Evolutionary conservation across 2,888 invertebrate species (phyloP), one percentile per base, ranked within the genome.

Genomic region (Cosmia trapezina): DNA sequence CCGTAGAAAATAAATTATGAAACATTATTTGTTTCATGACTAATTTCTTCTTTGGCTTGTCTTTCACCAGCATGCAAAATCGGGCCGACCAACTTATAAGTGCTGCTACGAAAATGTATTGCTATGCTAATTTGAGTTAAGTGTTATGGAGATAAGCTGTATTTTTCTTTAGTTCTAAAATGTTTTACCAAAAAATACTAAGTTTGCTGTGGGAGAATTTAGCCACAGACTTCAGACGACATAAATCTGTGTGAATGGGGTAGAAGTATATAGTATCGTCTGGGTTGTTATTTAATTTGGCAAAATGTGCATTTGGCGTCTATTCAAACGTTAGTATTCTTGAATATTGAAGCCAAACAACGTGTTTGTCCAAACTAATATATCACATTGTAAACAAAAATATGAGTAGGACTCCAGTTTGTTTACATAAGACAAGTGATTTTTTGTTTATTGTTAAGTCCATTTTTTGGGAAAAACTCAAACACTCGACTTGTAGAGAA

Each of bases 271-370:
- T 89, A 93, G 87, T 82, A 81, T 82, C 83, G 95, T 94, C 95
- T 94, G 95, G 92, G 88, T 87, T 88, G 91, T 92, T 91, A 91
- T 93, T 92, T 89, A 88, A 90, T 92, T 94, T 94, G 94, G 94
- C 94, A 93, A 93, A 91, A 91, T 93, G 84, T 94, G 92, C 92
- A 92, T 91, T 94, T 96, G 96, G 96, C 96, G 87, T 77, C 76
- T 84, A 85, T 93, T 95, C 95, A 95, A 95, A 90, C 86, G 83
- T 76, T 68, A 62, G 72, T 88, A 91, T 91, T 90, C 89, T 89
- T 89, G 88, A 86, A 90, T 86, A 88, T 88, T 84, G 80, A 83
- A 89, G 91, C 91, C 89, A 93, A 92, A 92, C 89, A 91, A 83
- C 81, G 81, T 90, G 89, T 89, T 89, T 88, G 90, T 88, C 80